Evolutionary conservation across 1,140 invertebrate genomes (phyloP).

Genomic region (Aphis gossypii): DNA sequence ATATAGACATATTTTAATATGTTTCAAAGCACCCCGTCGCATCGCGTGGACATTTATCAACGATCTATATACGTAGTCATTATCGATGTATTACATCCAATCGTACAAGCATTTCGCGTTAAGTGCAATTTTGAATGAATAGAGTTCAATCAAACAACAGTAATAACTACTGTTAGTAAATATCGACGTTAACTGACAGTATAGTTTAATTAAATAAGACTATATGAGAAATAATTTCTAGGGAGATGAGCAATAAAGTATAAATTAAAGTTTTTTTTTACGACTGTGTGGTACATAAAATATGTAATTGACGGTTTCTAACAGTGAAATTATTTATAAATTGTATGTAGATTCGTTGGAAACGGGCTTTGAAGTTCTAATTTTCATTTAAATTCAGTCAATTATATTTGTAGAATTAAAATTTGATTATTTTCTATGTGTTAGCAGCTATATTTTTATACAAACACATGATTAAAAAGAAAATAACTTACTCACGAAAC

Average conservation of each 20-base stretch:
- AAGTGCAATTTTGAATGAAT: not conserved
- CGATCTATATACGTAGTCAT: not conserved
- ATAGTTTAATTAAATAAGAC: not conserved
- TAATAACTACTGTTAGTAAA: not conserved
- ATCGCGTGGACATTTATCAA: not conserved
- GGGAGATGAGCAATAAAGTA: not conserved
- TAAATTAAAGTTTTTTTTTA: not conserved
- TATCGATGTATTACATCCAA: not conserved
- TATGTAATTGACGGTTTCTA: not conserved
- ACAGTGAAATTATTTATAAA: not conserved
- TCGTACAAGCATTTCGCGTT: not conserved
- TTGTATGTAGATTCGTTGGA: not conserved
- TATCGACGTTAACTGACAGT: not conserved
- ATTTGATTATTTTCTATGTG: not conserved
- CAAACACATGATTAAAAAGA: too few species aligned
- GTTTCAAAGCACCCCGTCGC: not conserved
- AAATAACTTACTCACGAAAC: too few species aligned
- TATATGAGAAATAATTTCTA: not conserved
- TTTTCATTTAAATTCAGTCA: not conserved
- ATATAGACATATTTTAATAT: not conserved
- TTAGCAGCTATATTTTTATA: not conserved
- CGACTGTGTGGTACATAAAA: not conserved
- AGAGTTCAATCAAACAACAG: not conserved
- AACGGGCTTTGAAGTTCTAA: not conserved
- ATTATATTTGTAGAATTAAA: not conserved